Evolutionary conservation across 2,113 vertebrate species (phyloP).

Genomic region (Xiphias gladius): DNA sequence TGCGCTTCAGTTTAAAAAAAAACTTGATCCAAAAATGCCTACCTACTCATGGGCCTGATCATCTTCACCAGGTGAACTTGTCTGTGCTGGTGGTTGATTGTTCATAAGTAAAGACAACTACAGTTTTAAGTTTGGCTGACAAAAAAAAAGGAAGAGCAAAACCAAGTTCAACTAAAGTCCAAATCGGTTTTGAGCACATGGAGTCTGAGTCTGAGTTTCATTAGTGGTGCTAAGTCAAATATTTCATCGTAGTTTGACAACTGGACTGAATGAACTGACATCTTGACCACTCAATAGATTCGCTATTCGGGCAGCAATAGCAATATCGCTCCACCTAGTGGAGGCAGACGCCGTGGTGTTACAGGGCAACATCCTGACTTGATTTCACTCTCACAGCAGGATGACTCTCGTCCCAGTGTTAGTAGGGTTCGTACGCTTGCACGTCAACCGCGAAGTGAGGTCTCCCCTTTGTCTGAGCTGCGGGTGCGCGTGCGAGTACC

Average conservation of each 20-base stretch:
- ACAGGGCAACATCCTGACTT: conserved; percentile 13
- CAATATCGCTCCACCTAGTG: conserved; percentile 83
- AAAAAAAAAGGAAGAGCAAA: too few relatives aligned
- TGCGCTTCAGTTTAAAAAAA: not conserved
- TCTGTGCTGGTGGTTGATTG: not conserved
- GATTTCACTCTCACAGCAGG: not conserved
- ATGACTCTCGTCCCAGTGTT: conserved; percentile 1
- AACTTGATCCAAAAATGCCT: not conserved
- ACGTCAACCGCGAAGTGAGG: not conserved
- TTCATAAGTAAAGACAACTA: not conserved
- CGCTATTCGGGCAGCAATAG: conserved; percentile 44
- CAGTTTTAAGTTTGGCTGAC: not conserved
- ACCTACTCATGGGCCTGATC: not conserved
- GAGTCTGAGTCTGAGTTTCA: not conserved
- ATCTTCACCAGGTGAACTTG: not conserved
- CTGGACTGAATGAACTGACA: conserved; percentile 14
- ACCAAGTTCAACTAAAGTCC: not conserved
- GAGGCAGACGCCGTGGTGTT: conserved; percentile 23
- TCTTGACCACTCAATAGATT: conserved; percentile 37
- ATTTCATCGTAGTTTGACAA: not conserved
- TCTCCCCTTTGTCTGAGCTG: not conserved
- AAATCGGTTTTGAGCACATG: not conserved
- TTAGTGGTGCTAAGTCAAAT: not conserved
- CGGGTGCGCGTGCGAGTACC: not conserved
- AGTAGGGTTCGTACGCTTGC: conserved; percentile 7